Evolutionary conservation across 2,888 invertebrate genomes (phyloP), one percentile per base, ranked within the genome.

Genomic region (Lymantria dispar): DNA sequence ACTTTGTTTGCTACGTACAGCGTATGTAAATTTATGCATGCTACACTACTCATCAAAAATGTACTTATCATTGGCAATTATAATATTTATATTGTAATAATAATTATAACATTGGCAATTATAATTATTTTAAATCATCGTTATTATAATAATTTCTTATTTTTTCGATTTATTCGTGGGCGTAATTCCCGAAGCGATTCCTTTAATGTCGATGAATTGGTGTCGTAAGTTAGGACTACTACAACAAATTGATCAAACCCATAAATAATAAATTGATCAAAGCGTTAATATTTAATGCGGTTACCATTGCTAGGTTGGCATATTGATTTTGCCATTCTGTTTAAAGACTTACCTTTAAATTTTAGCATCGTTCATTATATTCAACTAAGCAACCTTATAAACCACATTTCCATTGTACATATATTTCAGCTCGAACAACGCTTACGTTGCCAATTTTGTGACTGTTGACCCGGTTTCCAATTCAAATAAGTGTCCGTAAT

Each of bases 241-340:
- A 59, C 58, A 60, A 56, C 58, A 60, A 56, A 53, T 44, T 54
- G 50, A 63, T 60, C 57, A 47, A 52, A 42, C 48, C 38, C 41
- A 52, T 52, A 57, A 54, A 49, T 60, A 49, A 54, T 46, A 48
- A 58, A 58, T 59, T 62, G 53, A 61, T 60, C 52, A 55, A 43
- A 54, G 51, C 63, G 62, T 80, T 60, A 74, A 76, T 78, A 71
- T 49, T 76, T 78, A 63, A 76, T 80, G 68, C 62, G 57, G 37
- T 22, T 51, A 36, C 46, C 58, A 70, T 57, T 70, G 70, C 67
- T 69, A 52, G 62, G 58, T 64, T 48, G 52, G 50, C 57, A 54
- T 85, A 86, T 85, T 80, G 83, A 85, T 85, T 83, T 77, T 76
- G 62, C 68, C 61, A 70, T 63, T 68, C 68, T 63, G 48, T 56